A percentile compares a stretch with the other conserved stretches of the same genome.
phyloP scores from a whole-genome alignment of 2,888 invertebrate species.

The Philereme transversata region DNA sequence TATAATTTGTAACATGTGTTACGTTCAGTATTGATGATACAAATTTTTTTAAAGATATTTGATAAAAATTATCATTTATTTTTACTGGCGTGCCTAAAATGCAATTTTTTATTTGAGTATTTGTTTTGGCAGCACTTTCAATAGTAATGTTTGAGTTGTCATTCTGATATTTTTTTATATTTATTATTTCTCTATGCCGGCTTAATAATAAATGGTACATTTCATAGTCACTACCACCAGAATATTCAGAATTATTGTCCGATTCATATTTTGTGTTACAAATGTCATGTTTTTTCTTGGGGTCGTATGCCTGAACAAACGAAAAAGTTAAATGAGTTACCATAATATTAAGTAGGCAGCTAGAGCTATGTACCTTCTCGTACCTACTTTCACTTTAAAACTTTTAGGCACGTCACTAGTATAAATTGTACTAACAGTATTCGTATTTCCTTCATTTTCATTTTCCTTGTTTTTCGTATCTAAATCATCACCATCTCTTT shows the following conservation, averaged over 20 bases:
- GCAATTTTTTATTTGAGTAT: no score
- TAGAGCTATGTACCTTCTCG: background rate
- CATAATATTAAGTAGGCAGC: background rate
- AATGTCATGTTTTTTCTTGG: background rate
- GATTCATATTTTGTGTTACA: conserved; percentile 4
- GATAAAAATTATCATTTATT: no score
- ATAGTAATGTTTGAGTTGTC: no score
- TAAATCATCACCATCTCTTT: conserved; percentile 12
- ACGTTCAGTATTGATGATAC: no score
- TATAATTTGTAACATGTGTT: no score
- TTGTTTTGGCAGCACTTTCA: no score
- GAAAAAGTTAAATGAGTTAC: background rate
- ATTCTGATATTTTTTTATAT: background rate
- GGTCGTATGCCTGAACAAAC: conserved; percentile 7
- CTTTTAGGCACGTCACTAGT: no score
- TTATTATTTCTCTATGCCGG: background rate
- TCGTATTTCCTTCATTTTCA: conserved; percentile 1
- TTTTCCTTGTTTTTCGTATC: conserved; percentile 6
- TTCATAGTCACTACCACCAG: conserved; percentile 11
- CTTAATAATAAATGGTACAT: background rate
- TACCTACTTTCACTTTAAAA: no score
- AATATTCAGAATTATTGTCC: conserved; percentile 16
- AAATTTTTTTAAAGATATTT: no score
- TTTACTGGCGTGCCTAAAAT: no score
- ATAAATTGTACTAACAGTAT: background rate